Evolutionary conservation across 2,888 invertebrate species (phyloP), one percentile per base, ranked within the genome.

Genomic region (Brachyptera risi): DNA sequence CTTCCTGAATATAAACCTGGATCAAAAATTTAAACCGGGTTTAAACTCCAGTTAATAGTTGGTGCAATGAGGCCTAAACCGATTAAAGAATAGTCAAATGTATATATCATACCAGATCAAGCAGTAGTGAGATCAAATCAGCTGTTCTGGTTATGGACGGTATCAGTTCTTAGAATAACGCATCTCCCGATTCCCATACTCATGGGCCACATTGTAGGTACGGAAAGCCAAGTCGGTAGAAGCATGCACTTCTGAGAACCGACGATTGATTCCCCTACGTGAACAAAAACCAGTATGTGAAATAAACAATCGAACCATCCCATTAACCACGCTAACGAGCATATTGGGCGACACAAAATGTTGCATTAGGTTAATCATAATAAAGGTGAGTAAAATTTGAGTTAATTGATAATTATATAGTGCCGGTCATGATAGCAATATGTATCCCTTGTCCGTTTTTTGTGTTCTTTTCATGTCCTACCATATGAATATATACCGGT

Each of bases 71-170:
- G n/a, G n/a, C n/a, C n/a, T n/a, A n/a, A n/a, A n/a, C n/a, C n/a
- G n/a, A n/a, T n/a, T n/a, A n/a, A n/a, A n/a, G n/a, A 38, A 38
- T 38, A 38, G 21, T 44, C 44, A 44, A 44, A 44, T 44, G 15
- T 19, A 19, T 21, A 19, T 21, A 17, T 19, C 44, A 44, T 44
- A 24, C n/a, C n/a, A n/a, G n/a, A n/a, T n/a, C n/a, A n/a, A 37
- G 11, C 54, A 54, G 37, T 37, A 54, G 54, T 54, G 35, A 54
- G 54, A 54, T 54, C 19, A 21, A 54, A 54, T 54, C 54, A 54
- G 54, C 54, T 51, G 31, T 26, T 42, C 17, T 27, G 17, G 50
- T 27, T 51, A 23, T 51, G n/a, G 27, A n/a, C 37, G 21, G 54
- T 5, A 54, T 37, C 37, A 15, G 54, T 54, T 54, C 54, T 15